Evolutionary conservation across 2,888 invertebrate genomes (phyloP).

Genomic region (Digitonthophagus gazella): DNA sequence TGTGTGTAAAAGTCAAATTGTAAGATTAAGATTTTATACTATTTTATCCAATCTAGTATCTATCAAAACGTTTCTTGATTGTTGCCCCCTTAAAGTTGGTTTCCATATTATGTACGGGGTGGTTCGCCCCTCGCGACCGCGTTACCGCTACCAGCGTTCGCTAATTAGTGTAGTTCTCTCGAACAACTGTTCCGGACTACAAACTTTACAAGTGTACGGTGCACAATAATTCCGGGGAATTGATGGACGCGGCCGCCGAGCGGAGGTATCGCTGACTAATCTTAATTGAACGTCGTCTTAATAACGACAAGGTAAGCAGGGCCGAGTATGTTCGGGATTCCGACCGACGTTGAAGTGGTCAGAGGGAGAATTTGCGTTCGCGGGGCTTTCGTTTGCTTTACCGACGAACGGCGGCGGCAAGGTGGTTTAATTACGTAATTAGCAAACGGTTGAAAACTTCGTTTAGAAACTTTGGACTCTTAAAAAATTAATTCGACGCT

Average conservation of each 20-base stretch:
- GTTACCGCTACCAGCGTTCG: background rate
- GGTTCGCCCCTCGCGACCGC: slow-evolving; percentile 2
- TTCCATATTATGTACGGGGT: background rate
- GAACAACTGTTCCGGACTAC: slow-evolving; percentile 15
- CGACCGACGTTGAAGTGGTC: background rate
- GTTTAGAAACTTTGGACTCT: background rate
- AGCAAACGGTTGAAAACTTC: background rate
- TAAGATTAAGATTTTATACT: too few species aligned
- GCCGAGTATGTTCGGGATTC: background rate
- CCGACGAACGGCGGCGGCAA: too few species aligned
- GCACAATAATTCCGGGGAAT: slow-evolving; percentile 15
- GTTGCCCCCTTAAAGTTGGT: background rate
- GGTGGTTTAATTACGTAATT: background rate
- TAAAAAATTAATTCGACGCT: background rate
- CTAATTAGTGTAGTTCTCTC: slow-evolving; percentile 17
- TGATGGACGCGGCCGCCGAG: background rate
- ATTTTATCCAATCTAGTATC: too few species aligned
- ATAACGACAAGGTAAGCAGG: slow-evolving; percentile 17
- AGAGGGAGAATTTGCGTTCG: background rate
- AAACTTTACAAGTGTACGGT: slow-evolving; percentile 16
- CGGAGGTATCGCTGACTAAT: slow-evolving; percentile 13
- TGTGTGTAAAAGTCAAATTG: too few species aligned
- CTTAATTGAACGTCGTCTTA: slow-evolving; percentile 13
- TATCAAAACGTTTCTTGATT: background rate
- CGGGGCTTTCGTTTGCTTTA: background rate